Evolutionary conservation across 2,888 invertebrate genomes (phyloP), one percentile per base, ranked within the genome.

Genomic region (Dasysyrphus albostriatus): DNA sequence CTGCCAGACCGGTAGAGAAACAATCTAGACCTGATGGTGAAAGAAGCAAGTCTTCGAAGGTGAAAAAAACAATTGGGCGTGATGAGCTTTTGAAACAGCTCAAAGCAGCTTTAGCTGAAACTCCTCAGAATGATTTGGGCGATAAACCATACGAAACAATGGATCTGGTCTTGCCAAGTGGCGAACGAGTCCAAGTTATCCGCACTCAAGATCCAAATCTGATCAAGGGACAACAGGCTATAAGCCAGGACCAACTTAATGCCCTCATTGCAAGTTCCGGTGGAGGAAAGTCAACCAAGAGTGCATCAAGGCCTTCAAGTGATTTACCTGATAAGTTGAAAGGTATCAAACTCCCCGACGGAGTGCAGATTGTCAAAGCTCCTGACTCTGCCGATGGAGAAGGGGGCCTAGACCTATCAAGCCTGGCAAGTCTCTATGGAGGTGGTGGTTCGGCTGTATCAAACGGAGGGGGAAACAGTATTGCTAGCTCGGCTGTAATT

Each of bases 1-100:
- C 93, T 0, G 88, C 88, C 5, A 91, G 92, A 49, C 93, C 93
- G 0, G 92, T 94, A 5, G 95, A 94, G 89, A 94, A 94, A 49
- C 94, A 47, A 47, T 16, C 94, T 29, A 95, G 94, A 6, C 93
- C 94, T 88, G 94, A 95, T 59, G 85, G 89, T 5, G 91, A 90
- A 39, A 90, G 90, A 9, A 89, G 89, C 14, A 92, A 91, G 81
- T 65, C 89, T 0, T 51, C 65, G 7, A 88, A 89, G n/a, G 89
- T 89, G 24, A 91, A 79, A 42, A 93, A 95, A 89, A 94, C 95
- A 69, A 94, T 95, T 61, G 93, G 95, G 76, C 93, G 95, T 89
- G 96, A 96, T 56, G 95, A 96, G 87, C 94, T 97, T 42, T 91
- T 97, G 8, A 96, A 96, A 85, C 96, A 97, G 90, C 91, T 97